Conservation (phyloP, 2,113 vertebrate genomes). For the Megaceryle maxima region DNA sequence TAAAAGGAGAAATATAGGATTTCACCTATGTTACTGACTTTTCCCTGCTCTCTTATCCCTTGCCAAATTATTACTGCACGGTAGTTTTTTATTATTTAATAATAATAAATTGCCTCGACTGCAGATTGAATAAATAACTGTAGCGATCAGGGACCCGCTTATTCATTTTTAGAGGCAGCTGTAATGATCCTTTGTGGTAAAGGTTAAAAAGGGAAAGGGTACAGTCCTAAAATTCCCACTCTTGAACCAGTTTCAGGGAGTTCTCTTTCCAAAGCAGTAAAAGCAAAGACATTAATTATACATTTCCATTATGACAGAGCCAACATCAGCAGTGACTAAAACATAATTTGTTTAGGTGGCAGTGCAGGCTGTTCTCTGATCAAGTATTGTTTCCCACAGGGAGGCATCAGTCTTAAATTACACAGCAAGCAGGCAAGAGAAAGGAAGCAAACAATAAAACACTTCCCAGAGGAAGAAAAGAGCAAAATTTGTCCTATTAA, state of each 20-base stretch:
- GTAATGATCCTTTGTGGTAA: background rate
- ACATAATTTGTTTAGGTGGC: conserved; percentile 78
- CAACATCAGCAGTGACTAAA: conserved; percentile 74
- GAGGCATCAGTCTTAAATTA: conserved; percentile 79
- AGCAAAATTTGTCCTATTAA: conserved; percentile 37
- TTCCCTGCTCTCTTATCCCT: conserved; percentile 12
- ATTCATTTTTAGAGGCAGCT: background rate
- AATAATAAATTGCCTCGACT: background rate
- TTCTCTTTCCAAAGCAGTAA: conserved; percentile 69
- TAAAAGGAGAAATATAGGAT: conserved; percentile 19
- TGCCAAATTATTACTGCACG: conserved; percentile 19
- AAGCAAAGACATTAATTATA: conserved; percentile 76
- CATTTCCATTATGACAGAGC: conserved; percentile 76
- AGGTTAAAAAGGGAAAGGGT: background rate
- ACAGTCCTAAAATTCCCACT: conserved; percentile 33
- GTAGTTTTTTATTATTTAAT: conserved; percentile 44
- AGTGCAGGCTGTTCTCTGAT: conserved; percentile 74
- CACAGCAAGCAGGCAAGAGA: conserved; percentile 72
- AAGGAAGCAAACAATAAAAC: conserved; percentile 70
- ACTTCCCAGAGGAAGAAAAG: conserved; percentile 45
- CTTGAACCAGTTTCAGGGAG: conserved; percentile 62
- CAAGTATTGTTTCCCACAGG: conserved; percentile 75
- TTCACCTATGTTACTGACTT: conserved; percentile 35
- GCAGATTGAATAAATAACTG: conserved; percentile 14
- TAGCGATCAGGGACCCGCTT: background rate